Evolutionary conservation across 2,113 vertebrate species (phyloP).

Genomic region (Blennius ocellaris): DNA sequence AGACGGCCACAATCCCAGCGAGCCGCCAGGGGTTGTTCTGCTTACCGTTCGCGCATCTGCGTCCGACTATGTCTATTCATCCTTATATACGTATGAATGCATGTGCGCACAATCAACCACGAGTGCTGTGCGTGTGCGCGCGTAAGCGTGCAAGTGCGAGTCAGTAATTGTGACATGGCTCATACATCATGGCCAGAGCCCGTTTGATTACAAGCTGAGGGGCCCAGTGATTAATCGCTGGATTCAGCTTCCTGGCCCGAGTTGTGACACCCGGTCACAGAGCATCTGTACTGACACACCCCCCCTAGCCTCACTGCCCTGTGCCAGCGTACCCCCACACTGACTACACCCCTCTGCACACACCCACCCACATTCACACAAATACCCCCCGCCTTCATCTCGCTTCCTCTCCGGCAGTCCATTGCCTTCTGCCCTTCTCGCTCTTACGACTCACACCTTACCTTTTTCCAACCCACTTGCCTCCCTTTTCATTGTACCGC

Average conservation of each 20-base stretch:
- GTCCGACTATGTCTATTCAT: conserved; percentile 46
- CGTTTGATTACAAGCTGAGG: conserved; percentile 98
- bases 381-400: conserved; percentile 44
- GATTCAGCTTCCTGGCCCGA: conserved; percentile 98
- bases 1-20: conserved; percentile 67
- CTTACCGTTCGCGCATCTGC: conserved; percentile 18
- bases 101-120: conserved; percentile 57
- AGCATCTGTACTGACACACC: conserved; percentile 96
- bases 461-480: conserved; percentile 1
- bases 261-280: conserved; percentile 97
- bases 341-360: conserved; percentile 39
- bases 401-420: conserved; percentile 38
- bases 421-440: conserved; percentile 89
- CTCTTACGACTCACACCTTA: conserved; percentile 18
- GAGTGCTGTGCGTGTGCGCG: conserved; percentile 19
- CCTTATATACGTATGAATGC: conserved; percentile 62
- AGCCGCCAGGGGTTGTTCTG: conserved; percentile 54
- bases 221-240: conserved; percentile 97
- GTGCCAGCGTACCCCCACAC: conserved; percentile 57
- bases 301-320: conserved; percentile 56
- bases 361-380: conserved; percentile 37
- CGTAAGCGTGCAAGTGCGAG: conserved; percentile 56
- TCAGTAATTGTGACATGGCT: conserved; percentile 91
- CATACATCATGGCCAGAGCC: conserved; percentile 96
- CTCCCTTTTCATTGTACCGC: conserved; percentile 17